Evolutionary conservation across 2,113 vertebrate genomes (phyloP), one percentile per base, ranked within the genome.

Genomic region (Astatotilapia flaviijosephi): DNA sequence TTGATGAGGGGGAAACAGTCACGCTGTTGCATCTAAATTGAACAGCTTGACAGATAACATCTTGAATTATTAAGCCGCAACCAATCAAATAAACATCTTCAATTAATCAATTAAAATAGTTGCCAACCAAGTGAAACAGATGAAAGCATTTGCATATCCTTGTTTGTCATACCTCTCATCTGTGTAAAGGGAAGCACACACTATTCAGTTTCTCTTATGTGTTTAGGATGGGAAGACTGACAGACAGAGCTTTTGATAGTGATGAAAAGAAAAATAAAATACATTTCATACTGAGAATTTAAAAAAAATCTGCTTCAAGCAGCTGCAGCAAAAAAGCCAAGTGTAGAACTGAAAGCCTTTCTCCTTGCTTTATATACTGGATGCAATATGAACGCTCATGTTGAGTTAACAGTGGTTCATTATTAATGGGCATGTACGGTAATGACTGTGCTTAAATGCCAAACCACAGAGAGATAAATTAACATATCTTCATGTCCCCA

Each of bases 91-190:
- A 91, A 93, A 93, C 73, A 93, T 92, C 86, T 89, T 94, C 91
- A 92, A 95, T 96, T 93, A 95, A 96, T 96, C 93, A 93, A 96
- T 95, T 96, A 94, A 93, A 95, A 90, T 86, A 5, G 82, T 83
- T 70, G 56, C 91, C 90, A 75, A 84, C 86, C n/a, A 83, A 91
- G 95, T 93, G 68, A 94, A 90, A 81, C 91, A 93, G 94, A 95
- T 88, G 88, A 95, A 83, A 21, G 47, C 70, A 95, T 96, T 93
- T 94, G 88, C 96, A 96, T 96, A 89, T 94, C 90, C 51, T 58
- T 89, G 85, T 90, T 88, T 91, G 83, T 68, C 60, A 53, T 89
- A 80, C 88, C 83, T 87, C 83, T 94, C 83, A 55, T 88, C 86
- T 90, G 79, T 19, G 73, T 89, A 86, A 49, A 19, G 86, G 53